Base-by-base conservation (phyloP, 2,113 vertebrate genomes). In the Chlamydotis undulata region DNA sequence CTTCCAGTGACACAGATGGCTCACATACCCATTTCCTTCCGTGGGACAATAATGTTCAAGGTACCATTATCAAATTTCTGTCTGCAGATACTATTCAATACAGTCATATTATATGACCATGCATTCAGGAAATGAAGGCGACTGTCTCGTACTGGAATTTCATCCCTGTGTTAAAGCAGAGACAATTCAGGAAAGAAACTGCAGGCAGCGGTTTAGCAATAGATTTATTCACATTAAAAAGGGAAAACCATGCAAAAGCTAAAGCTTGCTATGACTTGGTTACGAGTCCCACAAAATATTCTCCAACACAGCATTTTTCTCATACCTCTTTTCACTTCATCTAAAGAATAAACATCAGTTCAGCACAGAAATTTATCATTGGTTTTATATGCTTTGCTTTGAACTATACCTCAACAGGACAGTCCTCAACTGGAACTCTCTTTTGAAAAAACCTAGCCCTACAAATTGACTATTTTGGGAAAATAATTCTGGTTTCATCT, bases 141-240 rank as follows among this genome's bases (percentile, higher is more conserved):
- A 52, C 77, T 49, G 28, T 35, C 65, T 74, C 88, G n/a, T 11
- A 84, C 97, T 93, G 93, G 93, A 95, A 97, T 97, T 97, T 89
- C 96, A 96, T 64, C 96, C 94, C 47, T 6, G 59, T 81, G 59
- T 61, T n/a, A 39, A 89, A 81, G 43, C 89, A 89, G 50, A 78
- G 65, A 53, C 22, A 52, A 22, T 61, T 83, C 41, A 77, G 60
- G 64, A 74, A 41, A 95, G 69, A 93, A 71, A 68, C 7, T n/a
- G 24, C 65, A 43, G 47, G 39, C 22, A 9, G 7, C 33, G 79
- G 71, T 65, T 90, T 49, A 94, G 76, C 61, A 17, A 65, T 45
- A 67, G 90, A 94, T 92, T 88, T 81, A 74, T 85, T 95, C 93
- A 91, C 55, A 69, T 69, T 89, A 37, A 89, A 85, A 93, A 94